Evolutionary conservation across 2,113 vertebrate species (phyloP), one percentile per base, ranked within the genome.

Genomic region (Nymphicus hollandicus): DNA sequence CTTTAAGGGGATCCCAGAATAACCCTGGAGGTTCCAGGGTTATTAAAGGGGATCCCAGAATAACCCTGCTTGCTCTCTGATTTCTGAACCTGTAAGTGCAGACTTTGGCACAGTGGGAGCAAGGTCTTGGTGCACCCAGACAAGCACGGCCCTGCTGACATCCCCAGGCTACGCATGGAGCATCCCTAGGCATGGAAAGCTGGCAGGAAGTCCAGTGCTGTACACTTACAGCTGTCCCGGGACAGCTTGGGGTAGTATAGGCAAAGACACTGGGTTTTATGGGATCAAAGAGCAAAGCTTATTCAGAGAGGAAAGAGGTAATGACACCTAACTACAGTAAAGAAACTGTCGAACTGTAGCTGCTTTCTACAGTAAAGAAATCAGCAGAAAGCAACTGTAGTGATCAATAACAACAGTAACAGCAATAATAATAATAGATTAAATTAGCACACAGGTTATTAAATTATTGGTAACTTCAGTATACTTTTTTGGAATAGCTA

Each of bases 91-190:
- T 56, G 37, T 53, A 69, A 65, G 53, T 0, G 1, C 69, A 70
- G 49, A 27, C 47, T 60, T 53, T 0, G 0, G 11, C 2, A 3
- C 28, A 41, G 22, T 0, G 5, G 49, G 13, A 86, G 24, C 29
- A 56, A 88, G 53, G 9, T 52, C 58, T n/a, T 0, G 0, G 47
- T 37, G 0, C 63, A 19, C 4, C 29, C 0, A 0, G 44, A 41
- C 44, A 50, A 80, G 64, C 44, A 47, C 1, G 1, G 53, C 11
- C 15, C 35, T 1, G 3, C 47, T 33, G 43, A 24, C 0, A 0
- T 47, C 35, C 33, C 46, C 60, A 14, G 20, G 41, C 43, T 37
- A 39, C 0, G 1, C 1, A 5, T 6, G 39, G 15, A 77, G n/a
- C 50, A 71, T 43, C 43, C 12, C 0, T 5, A 33, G 18, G 56